Conservation (phyloP, 2,888 invertebrate genomes). For the Caenorhabditis plicata region DNA sequence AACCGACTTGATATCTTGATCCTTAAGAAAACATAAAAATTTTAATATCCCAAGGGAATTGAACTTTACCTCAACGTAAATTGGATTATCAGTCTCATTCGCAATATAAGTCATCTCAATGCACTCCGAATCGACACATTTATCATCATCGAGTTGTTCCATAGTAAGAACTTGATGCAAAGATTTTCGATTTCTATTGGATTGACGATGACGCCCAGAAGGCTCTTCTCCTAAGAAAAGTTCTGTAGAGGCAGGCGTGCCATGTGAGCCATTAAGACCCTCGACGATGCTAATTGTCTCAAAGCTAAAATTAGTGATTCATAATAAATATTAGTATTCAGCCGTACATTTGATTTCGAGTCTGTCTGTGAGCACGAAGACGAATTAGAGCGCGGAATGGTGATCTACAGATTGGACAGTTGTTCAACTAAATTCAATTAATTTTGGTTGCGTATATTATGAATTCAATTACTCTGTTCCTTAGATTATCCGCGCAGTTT, state of each 20-base stretch:
- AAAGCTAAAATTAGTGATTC: constrained; percentile 35
- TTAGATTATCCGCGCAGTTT: constrained; percentile 91
- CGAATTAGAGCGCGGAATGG: constrained; percentile 94
- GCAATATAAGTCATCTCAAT: constrained; percentile 30
- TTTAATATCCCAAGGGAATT: background rate
- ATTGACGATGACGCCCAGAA: constrained; percentile 1
- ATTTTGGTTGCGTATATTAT: background rate
- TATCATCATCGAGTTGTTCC: constrained; percentile 18
- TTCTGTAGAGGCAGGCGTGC: background rate
- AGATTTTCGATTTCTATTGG: constrained; percentile 8
- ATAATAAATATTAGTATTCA: background rate
- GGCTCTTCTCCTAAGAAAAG: constrained; percentile 5
- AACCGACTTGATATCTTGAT: constrained; percentile 14
- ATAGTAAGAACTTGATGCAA: constrained; percentile 25
- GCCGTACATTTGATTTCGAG: constrained; percentile 31
- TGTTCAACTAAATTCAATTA: constrained; percentile 75
- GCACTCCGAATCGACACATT: constrained; percentile 6
- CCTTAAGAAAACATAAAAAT: background rate
- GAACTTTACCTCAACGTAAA: constrained; percentile 6
- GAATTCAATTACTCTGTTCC: constrained; percentile 74
- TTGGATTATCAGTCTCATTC: constrained; percentile 1
- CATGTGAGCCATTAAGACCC: constrained; percentile 54
- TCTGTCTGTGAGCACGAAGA: constrained; percentile 75
- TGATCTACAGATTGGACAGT: constrained; percentile 97
- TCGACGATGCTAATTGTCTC: constrained; percentile 60